Evolutionary conservation across 2,888 invertebrate genomes (phyloP), one percentile per base, ranked within the genome.

Genomic region (Sarcophaga subvicina): DNA sequence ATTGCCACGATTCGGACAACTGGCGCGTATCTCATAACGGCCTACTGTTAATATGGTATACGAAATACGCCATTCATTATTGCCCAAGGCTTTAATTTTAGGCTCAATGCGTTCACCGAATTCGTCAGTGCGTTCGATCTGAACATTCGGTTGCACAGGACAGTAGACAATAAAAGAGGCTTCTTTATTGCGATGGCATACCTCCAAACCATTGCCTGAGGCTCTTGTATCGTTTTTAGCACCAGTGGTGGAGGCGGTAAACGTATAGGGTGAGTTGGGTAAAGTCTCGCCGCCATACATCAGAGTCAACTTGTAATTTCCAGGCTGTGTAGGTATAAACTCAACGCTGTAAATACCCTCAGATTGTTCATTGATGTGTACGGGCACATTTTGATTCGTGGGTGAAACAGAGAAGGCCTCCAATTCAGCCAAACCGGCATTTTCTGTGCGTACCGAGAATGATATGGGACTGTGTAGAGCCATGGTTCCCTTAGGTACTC

Each of bases 11-110:
- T 94, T 93, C 0, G 94, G 91, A 47, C 96, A 96, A 89, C 96
- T 96, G 88, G 99, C 96, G 87, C 97, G 94, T 54, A 99, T 96
- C 93, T 98, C 98, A 92, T 98, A 99, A 63, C 96, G 95, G 1
- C 99, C 99, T n/a, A 98, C 97, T 90, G 98, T 97, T 0, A 97
- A 95, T 0, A 99, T 98, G 2, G 97, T 96, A 93, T 98, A 99
- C 0, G 97, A 96, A 71, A 98, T 97, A 87, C 96, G 96, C 95
- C 97, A 98, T 89, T 97, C 97, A 1, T 97, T 97, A 92, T 95
- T 96, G 93, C 95, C 95, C 14, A 95, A 94, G 0, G 94, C 94
- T 64, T 93, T 94, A 37, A 93, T 93, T 90, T 93, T 93, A 0
- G 94, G 93, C 84, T 94, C 94, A 78, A 94, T 93, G 71, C 93